Evolutionary conservation across 1,140 invertebrate species (phyloP), one percentile per base, ranked within the genome.

Genomic region (Frieseomelitta varia): DNA sequence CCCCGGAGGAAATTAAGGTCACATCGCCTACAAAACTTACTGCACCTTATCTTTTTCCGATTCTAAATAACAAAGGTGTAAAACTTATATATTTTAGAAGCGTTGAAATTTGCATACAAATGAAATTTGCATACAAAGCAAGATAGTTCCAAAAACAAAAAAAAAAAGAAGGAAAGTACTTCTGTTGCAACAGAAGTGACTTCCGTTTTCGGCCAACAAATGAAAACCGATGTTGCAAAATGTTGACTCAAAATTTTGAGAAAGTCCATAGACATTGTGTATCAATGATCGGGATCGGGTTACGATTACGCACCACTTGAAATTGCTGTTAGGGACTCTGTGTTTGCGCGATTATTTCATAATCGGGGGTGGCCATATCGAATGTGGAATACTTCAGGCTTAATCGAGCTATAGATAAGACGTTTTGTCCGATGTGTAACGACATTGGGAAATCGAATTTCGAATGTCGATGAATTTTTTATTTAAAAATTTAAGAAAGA

Each of bases 241-340:
- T 47, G 8, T 47, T 10, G 39, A 24, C 15, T 3, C 6, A 71
- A 55, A 10, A 30, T 8, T 2, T 47, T n/a, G 30, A n/a, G 6
- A 19, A 72, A 8, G 19, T n/a, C 47, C 58, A 24, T 55, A 30
- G 68, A 47, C 2, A 69, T 58, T 56, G 4, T 34, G 30, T 56
- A 53, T 24, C 19, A 51, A 68, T 34, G 15, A 56, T 69, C n/a
- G 19, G 51, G 56, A 68, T 68, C 34, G 58, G 19, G 34, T 51
- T 53, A 39, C 30, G 30, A 58, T 53, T 53, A 65, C 0, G 51
- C 15, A 2, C 24, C 34, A 39, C 53, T 79, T 81, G 56, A 81
- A 81, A 63, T 30, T 81, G 27, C 34, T 81, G 58, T 55, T 81
- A 65, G 21, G 21, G 1, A 27, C 3, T 53, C 15, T 53, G 71